Percentiles rank a stretch among this genome's conserved stretches.
These are phyloP conservation scores for Bruchidius siliquastri DNA, from an alignment of 2,888 invertebrate species.

Conservation along the genomic window DNA sequence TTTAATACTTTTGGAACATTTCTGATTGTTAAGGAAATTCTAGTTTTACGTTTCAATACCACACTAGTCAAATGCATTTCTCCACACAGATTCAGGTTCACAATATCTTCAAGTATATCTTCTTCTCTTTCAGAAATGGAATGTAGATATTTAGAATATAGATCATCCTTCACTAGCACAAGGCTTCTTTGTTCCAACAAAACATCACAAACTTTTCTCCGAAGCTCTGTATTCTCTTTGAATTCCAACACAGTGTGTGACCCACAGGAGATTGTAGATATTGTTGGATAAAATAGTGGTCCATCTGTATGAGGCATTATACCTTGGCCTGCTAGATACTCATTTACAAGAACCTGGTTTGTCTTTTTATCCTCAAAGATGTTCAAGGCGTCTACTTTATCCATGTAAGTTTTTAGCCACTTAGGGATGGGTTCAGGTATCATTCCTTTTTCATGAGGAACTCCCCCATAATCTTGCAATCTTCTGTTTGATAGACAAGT, in stretches of 20 bases:
- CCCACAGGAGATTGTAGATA: conserved; percentile 88
- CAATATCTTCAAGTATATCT: conserved; percentile 62
- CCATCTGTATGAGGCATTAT: conserved; percentile 98
- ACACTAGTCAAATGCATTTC: conserved; percentile 51
- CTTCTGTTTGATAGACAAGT: conserved; percentile 84
- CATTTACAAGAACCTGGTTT: conserved; percentile 93
- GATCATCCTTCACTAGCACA: conserved; percentile 73
- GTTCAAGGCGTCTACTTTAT: conserved; percentile 63
- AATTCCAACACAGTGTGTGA: conserved; percentile 90
- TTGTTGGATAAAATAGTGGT: conserved; percentile 84
- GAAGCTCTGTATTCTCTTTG: conserved; percentile 51
- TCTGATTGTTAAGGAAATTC: conserved; percentile 88
- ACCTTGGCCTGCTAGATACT: conserved; percentile 89
- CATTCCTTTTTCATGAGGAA: conserved; percentile 92
- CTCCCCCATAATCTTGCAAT: conserved; percentile 96
- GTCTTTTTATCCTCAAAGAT: conserved; percentile 70
- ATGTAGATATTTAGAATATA: conserved; percentile 83
- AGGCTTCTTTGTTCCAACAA: conserved; percentile 85
- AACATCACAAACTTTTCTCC: conserved; percentile 61
- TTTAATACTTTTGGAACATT: conserved; percentile 85
- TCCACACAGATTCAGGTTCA: conserved; percentile 62
- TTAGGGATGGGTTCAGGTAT: conserved; percentile 81
- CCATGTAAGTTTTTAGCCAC: conserved; percentile 73
- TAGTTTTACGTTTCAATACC: conserved; percentile 57
- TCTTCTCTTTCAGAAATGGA: conserved; percentile 68